Percentiles rank a stretch among this genome's conserved stretches.
Conservation (phyloP, 2,797 vertebrate genomes). For the Notoglanidium macrostoma region DNA sequence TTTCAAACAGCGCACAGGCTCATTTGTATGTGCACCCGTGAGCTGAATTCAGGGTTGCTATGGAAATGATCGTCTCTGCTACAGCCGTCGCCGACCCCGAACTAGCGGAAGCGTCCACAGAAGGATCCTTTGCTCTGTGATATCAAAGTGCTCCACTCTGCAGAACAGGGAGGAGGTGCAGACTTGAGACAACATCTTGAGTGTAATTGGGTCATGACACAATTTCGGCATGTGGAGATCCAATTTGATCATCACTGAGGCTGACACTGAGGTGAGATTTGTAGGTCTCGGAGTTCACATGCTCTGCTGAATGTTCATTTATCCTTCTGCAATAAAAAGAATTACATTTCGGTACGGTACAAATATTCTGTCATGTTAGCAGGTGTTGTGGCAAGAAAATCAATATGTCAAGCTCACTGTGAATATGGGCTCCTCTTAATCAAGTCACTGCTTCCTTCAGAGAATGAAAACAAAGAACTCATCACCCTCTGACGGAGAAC, state of each 20-base stretch:
- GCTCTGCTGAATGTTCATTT: conserved; percentile 22
- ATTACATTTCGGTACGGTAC: conserved; percentile 4
- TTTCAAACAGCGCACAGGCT: conserved; percentile 22
- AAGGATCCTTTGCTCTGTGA: conserved; percentile 25
- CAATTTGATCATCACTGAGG: conserved; percentile 30
- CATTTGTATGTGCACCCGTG: conserved; percentile 41
- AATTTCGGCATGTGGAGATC: conserved; percentile 27
- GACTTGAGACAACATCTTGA: conserved; percentile 20
- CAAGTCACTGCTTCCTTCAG: neutral
- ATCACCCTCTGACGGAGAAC: neutral
- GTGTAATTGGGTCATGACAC: conserved; percentile 47
- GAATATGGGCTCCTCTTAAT: conserved; percentile 29
- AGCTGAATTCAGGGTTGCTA: conserved; percentile 64
- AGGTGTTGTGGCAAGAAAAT: conserved; percentile 30
- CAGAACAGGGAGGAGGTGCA: conserved; percentile 11
- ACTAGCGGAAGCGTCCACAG: conserved; percentile 29
- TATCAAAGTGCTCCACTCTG: conserved; percentile 28
- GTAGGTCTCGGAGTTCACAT: neutral
- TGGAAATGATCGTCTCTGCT: conserved; percentile 63
- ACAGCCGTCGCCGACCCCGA: conserved; percentile 61
- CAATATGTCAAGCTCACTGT: conserved; percentile 22
- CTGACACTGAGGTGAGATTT: conserved; percentile 16
- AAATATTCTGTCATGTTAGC: conserved; percentile 16
- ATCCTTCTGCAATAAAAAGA: conserved; percentile 20
- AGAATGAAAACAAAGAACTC: conserved; percentile 3